phyloP scores from a whole-genome alignment of 2,888 invertebrate species.

The Meiosimyza platycephala region DNA sequence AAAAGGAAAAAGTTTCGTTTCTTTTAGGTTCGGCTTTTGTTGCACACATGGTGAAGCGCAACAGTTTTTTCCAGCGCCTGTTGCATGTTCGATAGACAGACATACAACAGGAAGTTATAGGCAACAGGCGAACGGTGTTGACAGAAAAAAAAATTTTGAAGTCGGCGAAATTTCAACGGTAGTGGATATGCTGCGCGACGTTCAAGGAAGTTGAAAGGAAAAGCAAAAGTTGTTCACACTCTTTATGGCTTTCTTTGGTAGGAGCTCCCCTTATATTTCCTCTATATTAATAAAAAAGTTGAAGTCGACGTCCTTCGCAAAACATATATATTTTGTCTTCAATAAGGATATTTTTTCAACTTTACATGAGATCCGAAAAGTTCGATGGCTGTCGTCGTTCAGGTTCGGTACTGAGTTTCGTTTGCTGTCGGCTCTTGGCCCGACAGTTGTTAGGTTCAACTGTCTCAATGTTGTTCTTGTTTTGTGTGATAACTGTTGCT shows the following conservation, averaged over 20 bases:
- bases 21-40: conserved; percentile 17
- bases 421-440: not conserved
- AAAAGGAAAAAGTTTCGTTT: not conserved
- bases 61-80: conserved; percentile 54
- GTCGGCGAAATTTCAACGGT: conserved; percentile 35
- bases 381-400: conserved; percentile 17
- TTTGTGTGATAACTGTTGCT: conserved; percentile 12
- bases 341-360: not conserved
- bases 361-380: conserved; percentile 3
- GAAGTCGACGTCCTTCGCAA: conserved; percentile 3
- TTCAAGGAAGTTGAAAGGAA: too few species aligned
- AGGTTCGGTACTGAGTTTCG: conserved; percentile 49
- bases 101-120: conserved; percentile 42
- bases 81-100: conserved; percentile 53
- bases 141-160: conserved; percentile 9
- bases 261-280: not conserved
- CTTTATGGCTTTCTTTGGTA: not conserved
- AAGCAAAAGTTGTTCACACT: too few species aligned
- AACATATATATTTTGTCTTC: too few species aligned
- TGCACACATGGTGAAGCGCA: conserved; percentile 42
- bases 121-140: conserved; percentile 9
- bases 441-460: not conserved
- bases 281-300: not conserved
- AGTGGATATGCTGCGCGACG: conserved; percentile 41
- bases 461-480: conserved; percentile 5